phyloP scores from a whole-genome alignment of 1,140 invertebrate species.

The Listronotus bonariensis region DNA sequence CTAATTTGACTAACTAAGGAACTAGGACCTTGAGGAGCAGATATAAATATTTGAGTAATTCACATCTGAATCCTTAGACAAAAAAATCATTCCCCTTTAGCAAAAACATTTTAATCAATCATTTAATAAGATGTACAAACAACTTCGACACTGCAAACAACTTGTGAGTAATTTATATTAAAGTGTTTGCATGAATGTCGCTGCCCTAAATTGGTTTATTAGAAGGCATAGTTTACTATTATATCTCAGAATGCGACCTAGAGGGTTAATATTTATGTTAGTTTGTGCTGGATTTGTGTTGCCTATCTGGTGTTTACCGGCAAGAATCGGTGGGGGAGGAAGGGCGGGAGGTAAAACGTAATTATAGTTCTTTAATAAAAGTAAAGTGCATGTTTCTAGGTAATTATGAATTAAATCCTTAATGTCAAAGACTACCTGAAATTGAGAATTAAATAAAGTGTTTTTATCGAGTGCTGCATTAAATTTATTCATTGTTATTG shows the following conservation, averaged over 20 bases:
- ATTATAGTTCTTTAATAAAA: background rate
- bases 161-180: conserved; percentile 15
- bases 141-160: conserved; percentile 6
- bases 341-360: conserved; percentile 36
- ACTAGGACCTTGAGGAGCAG: too few species aligned
- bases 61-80: background rate
- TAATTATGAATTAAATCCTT: too few species aligned
- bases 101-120: background rate
- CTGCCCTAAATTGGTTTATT: conserved; percentile 9
- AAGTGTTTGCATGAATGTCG: conserved; percentile 24
- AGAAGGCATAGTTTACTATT: background rate
- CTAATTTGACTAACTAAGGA: too few species aligned
- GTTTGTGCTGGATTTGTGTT: conserved; percentile 12
- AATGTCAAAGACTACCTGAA: too few species aligned
- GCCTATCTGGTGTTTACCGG: conserved; percentile 6
- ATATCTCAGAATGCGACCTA: conserved; percentile 20
- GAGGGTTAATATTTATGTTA: conserved; percentile 15
- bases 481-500: too few species aligned
- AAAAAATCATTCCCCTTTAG: conserved; percentile 1
- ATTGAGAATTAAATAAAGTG: too few species aligned
- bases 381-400: too few species aligned
- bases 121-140: background rate
- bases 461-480: too few species aligned
- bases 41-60: too few species aligned
- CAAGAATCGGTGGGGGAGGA: conserved; percentile 39